Base-by-base conservation (phyloP, 1,140 invertebrate genomes). In the Triops longicaudatus region DNA sequence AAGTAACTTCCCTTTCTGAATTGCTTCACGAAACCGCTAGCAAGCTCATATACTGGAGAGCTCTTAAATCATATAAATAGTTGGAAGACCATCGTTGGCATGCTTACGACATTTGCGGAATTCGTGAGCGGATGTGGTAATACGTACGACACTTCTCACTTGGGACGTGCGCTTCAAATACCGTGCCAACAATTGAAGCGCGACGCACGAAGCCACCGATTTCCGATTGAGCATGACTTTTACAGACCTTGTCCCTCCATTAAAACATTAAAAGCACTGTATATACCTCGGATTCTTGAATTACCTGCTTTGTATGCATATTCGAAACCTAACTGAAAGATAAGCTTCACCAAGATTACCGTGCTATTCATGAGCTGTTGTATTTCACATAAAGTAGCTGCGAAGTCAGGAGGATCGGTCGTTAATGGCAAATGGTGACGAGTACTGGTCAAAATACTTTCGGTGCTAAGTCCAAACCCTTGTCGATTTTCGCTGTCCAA, bases 401-500 rank as follows among this genome's bases (percentile, higher is more conserved):
- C 17, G 22, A 22, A 63, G 50, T 63, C 50, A 22, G 22, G 50
- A 63, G 50, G 50, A 63, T 63, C 17, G 14, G 22, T 22, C 50
- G 22, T 22, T n/a, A 63, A 63, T 63, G 50, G 50, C 14, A 14
- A 22, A 14, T 63, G 10, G 50, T 17, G 17, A 22, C 50, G 50
- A 17, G 50, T 63, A 63, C 7, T 17, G 50, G 22, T 63, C 22
- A 1, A 4, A 63, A 22, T 63, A 17, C 17, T 63, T 63, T 63
- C 22, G 50, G n/a, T 63, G 50, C 50, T 63, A 63, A 63, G 50
- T 63, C 50, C 17, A 63, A 63, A 63, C 7, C 50, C 50, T 17
- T 63, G 50, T 63, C 50, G 50, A 63, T 63, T 63, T 63, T 12
- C 50, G 50, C 50, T 63, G 50, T 63, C 50, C 22, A 63, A 63